Evolutionary conservation across 2,888 invertebrate genomes (phyloP).

Genomic region (Drepana falcataria): DNA sequence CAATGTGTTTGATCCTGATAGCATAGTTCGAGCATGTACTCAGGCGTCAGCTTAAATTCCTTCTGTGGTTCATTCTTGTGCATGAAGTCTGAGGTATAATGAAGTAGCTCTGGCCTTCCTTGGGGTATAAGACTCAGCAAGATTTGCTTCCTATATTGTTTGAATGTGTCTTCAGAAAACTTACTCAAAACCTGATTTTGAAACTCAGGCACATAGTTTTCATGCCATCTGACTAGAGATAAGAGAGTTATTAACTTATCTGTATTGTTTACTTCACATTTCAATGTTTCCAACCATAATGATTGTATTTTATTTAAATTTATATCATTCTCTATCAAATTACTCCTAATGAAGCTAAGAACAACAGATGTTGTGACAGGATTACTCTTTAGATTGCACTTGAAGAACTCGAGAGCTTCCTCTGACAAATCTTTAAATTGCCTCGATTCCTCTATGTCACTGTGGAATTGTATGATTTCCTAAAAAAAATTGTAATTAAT

Average conservation of each 20-base stretch:
- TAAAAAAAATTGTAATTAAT: slow-evolving; percentile 24
- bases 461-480: slow-evolving; percentile 58
- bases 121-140: slow-evolving; percentile 63
- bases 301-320: slow-evolving; percentile 46
- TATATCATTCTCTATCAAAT: slow-evolving; percentile 31
- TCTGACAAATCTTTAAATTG: slow-evolving; percentile 43
- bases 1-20: slow-evolving; percentile 71
- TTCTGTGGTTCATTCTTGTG: slow-evolving; percentile 63
- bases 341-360: slow-evolving; percentile 45
- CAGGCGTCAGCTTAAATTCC: slow-evolving; percentile 66
- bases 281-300: slow-evolving; percentile 53
- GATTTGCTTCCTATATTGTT: slow-evolving; percentile 67
- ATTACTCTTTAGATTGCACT: slow-evolving; percentile 59
- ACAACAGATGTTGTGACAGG: slow-evolving; percentile 60
- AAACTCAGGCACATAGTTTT: slow-evolving; percentile 44
- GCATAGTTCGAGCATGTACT: slow-evolving; percentile 72
- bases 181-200: slow-evolving; percentile 47
- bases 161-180: slow-evolving; percentile 51
- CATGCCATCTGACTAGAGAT: slow-evolving; percentile 56
- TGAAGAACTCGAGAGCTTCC: slow-evolving; percentile 56
- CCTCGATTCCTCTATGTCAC: slow-evolving; percentile 49
- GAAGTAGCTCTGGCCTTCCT: slow-evolving; percentile 51
- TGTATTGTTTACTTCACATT: slow-evolving; percentile 48
- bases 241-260: slow-evolving; percentile 58
- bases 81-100: slow-evolving; percentile 49